Percentiles rank a stretch among this genome's conserved stretches.
phyloP scores from a whole-genome alignment of 2,797 vertebrate species.

The Linurgus olivaceus region DNA sequence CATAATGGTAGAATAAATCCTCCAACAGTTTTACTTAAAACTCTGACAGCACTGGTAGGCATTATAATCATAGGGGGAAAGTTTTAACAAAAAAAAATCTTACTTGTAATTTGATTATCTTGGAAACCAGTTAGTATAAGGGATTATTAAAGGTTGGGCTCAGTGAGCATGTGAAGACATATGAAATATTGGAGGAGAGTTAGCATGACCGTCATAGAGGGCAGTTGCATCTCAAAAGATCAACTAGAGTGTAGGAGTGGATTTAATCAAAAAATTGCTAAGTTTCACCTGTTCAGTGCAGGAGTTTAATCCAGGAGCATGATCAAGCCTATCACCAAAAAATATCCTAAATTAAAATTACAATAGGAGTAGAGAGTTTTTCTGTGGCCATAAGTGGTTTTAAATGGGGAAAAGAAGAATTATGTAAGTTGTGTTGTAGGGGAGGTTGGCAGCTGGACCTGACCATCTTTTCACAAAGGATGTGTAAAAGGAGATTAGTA shows the following conservation, averaged over 20 bases:
- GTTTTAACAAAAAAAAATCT: not conserved
- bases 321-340: not conserved
- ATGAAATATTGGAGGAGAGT: not conserved
- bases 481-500: not conserved
- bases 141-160: not conserved
- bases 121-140: not conserved
- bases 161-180: accelerated
- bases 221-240: not conserved
- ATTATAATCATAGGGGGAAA: not conserved
- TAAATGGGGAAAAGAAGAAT: not conserved
- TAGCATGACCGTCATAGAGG: not conserved
- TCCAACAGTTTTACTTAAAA: not conserved
- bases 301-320: not conserved
- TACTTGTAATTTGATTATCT: not conserved
- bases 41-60: not conserved
- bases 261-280: not conserved
- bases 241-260: not conserved
- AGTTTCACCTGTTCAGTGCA: not conserved
- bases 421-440: not conserved
- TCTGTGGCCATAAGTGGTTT: not conserved
- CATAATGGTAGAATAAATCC: not conserved
- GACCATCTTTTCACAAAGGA: not conserved
- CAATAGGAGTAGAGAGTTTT: not conserved
- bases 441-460: not conserved
- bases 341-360: not conserved